phyloP scores from a whole-genome alignment of 1,140 invertebrate species.

The Muscidifurax raptorellus region DNA sequence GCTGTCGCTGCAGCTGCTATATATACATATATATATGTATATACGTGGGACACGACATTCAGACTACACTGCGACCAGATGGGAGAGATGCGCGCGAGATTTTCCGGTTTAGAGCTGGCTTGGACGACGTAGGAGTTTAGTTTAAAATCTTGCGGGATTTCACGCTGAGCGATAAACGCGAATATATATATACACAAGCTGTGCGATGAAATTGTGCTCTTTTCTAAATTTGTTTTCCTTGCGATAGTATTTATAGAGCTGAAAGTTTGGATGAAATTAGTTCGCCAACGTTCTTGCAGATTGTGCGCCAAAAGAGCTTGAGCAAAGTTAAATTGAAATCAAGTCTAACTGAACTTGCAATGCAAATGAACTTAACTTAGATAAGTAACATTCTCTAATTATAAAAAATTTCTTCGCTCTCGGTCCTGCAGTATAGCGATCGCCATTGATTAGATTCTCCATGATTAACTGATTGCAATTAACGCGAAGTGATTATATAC shows the following conservation, averaged over 20 bases:
- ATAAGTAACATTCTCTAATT: not conserved
- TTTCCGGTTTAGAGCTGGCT: not conserved
- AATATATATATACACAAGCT: not conserved
- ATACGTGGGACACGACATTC: not conserved
- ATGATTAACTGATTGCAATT: not conserved
- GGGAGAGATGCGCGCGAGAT: not conserved
- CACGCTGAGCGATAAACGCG: not conserved
- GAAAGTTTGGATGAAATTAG: conserved; percentile 4
- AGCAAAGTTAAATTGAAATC: not conserved
- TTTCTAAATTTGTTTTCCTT: not conserved
- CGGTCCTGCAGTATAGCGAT: too few species aligned
- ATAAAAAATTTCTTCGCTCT: too few species aligned
- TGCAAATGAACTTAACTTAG: conserved; percentile 16
- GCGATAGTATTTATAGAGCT: not conserved
- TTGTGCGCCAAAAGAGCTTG: not conserved
- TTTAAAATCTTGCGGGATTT: not conserved
- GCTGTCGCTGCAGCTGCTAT: not conserved
- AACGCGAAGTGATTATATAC: too few species aligned
- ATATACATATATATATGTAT: too few species aligned
- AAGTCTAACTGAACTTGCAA: not conserved
- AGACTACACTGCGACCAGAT: not conserved
- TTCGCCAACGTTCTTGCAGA: conserved; percentile 1
- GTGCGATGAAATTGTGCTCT: not conserved
- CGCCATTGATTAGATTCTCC: too few species aligned
- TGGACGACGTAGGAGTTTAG: not conserved